Evolutionary conservation across 1,140 invertebrate genomes (phyloP), one percentile per base, ranked within the genome.

Genomic region (Drosophila sucinea): DNA sequence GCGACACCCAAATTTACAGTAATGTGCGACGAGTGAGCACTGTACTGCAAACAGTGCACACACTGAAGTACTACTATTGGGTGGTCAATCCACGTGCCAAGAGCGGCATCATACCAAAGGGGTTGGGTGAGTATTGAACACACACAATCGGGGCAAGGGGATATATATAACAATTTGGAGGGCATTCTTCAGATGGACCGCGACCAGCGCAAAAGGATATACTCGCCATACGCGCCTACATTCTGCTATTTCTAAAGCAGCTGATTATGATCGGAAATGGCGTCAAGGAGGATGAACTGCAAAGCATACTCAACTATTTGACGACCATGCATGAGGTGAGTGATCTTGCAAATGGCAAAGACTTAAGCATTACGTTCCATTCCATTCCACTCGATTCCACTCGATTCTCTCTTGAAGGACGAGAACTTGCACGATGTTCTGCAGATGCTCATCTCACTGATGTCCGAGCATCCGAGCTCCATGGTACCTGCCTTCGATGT

Each of bases 41-140:
- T 1, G 98, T 99, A 0, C 94, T 99, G 6, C 98, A 99, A 93
- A 99, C 98, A 0, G 97, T 99, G 73, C 98, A 99, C 92, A 98
- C 99, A 0, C 94, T 99, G 33, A 99, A 99, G 93, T 99, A 98
- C 92, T 99, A 99, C 93, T 99, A 99, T 92, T 99, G 98, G 98
- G 97, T 99, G 11, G 96, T 97, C 2, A 99, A 98, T 94, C 98
- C 98, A 1, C 94, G 97, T 77, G 95, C 97, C 40, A 98, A 98
- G 92, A 99, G 98, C 93, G 98, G 98, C 35, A 98, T 99, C 81
- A 96, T 95, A 40, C 98, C 98, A 3, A 99, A 99, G 93, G 98
- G 97, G 90, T 92, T 98, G 66, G 97, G 98, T 99, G 92, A 94
- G 95, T 86, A 3, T n/a, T 4, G 2, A 7, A 8, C 25, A 4